These are phyloP conservation scores for Leucoma salicis DNA, from an alignment of 2,888 invertebrate genomes.

Conservation along the genomic window DNA sequence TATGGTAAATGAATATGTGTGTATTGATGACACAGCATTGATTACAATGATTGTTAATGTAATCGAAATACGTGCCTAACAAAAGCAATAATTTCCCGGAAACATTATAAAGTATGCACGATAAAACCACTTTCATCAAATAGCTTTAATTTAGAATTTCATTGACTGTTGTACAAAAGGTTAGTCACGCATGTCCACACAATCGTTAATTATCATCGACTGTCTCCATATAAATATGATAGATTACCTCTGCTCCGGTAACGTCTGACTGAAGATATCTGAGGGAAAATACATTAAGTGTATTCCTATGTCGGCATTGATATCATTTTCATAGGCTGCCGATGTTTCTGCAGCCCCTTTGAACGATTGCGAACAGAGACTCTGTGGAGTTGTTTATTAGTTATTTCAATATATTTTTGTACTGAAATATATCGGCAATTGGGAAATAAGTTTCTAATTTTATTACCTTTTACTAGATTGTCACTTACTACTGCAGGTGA, in stretches of 20 bases:
- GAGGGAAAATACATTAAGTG: conserved; percentile 72
- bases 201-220: conserved; percentile 54
- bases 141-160: conserved; percentile 7
- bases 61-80: background rate
- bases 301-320: conserved; percentile 75
- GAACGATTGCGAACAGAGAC: conserved; percentile 45
- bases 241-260: conserved; percentile 47
- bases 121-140: conserved; percentile 2
- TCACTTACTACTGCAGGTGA: too few relatives aligned
- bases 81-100: conserved; percentile 3
- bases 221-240: conserved; percentile 61
- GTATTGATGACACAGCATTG: too few relatives aligned
- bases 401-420: background rate
- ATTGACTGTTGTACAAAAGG: conserved; percentile 7
- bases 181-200: conserved; percentile 22
- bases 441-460: background rate
- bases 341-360: conserved; percentile 64
- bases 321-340: conserved; percentile 75
- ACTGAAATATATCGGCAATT: background rate
- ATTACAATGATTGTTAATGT: background rate
- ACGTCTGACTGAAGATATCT: conserved; percentile 66
- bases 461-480: background rate
- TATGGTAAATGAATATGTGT: too few relatives aligned
- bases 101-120: background rate
- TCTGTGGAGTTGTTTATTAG: conserved; percentile 36